Base-by-base conservation (phyloP, 2,797 vertebrate species). In the Varecia variegata region DNA sequence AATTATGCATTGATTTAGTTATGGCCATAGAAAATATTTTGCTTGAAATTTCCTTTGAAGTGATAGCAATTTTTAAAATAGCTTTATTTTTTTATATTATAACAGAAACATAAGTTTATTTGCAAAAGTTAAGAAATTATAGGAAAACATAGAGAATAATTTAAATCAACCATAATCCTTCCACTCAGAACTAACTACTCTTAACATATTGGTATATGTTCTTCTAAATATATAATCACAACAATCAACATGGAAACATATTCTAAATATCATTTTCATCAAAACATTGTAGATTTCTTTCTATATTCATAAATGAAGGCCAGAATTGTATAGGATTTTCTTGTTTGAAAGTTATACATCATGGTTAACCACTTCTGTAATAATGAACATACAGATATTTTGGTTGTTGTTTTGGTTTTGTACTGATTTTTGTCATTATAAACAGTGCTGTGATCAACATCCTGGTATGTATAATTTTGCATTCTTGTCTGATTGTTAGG, bases 1-100 rank as follows among this genome's bases (percentile, higher is more conserved):
- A 97, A 95, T 58, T 54, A 88, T 79, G n/a, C 7, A 85, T 87
- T 93, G 25, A 87, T 62, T 96, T 92, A 84, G 8, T 68, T 88
- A 68, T 58, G 18, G 8, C 5, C 7, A 76, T 52, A 87, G 35
- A 84, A 94, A 92, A 81, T 90, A 73, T 79, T 83, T 96, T 90
- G 18, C 45, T 83, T 87, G 20, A 67, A 3, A 32, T 90, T 65
- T 67, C 52, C 6, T 77, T 50, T 60, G 67, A 45, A 83, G 9
- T 94, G 13, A 3, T 45, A 86, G 7, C 54, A 90, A 47, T 81
- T 94, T 87, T 47, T 86, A 27, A 50, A 71, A 88, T 56, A 92
- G n/a, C 30, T 89, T 81, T 73, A 30, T 71, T 95, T 71, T 80
- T 68, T 7, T 79, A 70, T 62, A 30, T 70, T 65, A 17, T 65